Evolutionary conservation across 1,140 invertebrate genomes (phyloP), one percentile per base, ranked within the genome.

Genomic region (Chelonus insularis): DNA sequence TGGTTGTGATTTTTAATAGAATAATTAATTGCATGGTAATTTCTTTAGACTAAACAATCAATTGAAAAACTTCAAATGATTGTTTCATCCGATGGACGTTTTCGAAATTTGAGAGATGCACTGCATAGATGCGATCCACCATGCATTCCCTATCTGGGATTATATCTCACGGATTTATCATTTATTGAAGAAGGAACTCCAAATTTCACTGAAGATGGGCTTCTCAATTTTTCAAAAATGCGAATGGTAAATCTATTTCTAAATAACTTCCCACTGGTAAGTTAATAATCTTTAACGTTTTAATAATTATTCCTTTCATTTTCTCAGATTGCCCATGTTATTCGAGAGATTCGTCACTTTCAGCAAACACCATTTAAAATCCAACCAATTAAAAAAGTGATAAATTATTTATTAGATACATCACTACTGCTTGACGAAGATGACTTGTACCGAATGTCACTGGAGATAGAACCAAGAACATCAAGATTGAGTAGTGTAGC

Each of bases 211-310:
- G 92, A 94, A 5, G 93, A 96, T 61, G 89, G 90, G 51, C 83
- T 97, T n/a, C 84, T 97, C 16, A 97, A 97, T 74, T 97, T 96
- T 80, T 95, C 94, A 1, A 97, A 97, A 83, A 96, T 97, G 93
- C 84, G 94, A 85, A 96, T 96, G 94, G 94, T 95, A 82, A 79
- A 75, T 68, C 56, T 57, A 23, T 9, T 16, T 43, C 9, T 52
- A 54, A 41, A 39, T 11, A 34, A 47, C 34, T 39, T 48, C 4
- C n/a, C n/a, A n/a, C n/a, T n/a, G n/a, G n/a, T n/a, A n/a, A n/a
- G n/a, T n/a, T n/a, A n/a, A n/a, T n/a, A n/a, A n/a, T n/a, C n/a
- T n/a, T n/a, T n/a, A n/a, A n/a, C n/a, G n/a, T n/a, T n/a, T n/a
- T n/a, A n/a, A n/a, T n/a, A n/a, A n/a, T n/a, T n/a, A n/a, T n/a